Conservation (phyloP, 2,113 vertebrate species). For the Coreoperca whiteheadi region DNA sequence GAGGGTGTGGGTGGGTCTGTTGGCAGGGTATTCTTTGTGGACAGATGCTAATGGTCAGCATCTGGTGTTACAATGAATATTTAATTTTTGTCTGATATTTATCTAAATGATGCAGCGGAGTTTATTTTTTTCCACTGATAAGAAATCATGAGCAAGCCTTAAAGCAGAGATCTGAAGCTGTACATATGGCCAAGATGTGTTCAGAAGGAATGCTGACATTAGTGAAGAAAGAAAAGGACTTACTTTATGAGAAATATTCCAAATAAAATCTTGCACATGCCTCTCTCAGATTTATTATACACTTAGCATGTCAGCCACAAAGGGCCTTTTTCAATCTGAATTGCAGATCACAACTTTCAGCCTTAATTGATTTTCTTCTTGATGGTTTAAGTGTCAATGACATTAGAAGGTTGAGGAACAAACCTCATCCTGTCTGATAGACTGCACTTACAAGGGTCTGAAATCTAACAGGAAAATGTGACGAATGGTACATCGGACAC, state of each 20-base stretch:
- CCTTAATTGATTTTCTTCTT: conserved; percentile 54
- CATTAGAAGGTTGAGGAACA: conserved; percentile 34
- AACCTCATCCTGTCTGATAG: conserved; percentile 21
- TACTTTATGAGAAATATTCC: conserved; percentile 35
- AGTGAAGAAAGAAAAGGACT: conserved; percentile 1
- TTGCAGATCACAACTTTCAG: conserved; percentile 45
- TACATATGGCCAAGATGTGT: neutral
- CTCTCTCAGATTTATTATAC: conserved; percentile 42
- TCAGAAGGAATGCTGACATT: conserved; percentile 12
- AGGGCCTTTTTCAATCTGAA: conserved; percentile 31
- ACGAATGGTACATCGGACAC: conserved; percentile 8
- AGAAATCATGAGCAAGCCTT: conserved; percentile 20
- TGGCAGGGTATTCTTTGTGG: conserved; percentile 33
- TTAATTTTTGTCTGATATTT: conserved; percentile 26
- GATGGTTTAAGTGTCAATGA: conserved; percentile 39
- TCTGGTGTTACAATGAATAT: conserved; percentile 41
- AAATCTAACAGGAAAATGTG: conserved; percentile 29
- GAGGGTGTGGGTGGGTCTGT: conserved; percentile 25
- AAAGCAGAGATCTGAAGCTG: conserved; percentile 20
- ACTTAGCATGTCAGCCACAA: conserved; percentile 21
- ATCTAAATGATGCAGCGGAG: conserved; percentile 16
- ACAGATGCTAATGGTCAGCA: conserved; percentile 39
- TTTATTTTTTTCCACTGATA: neutral
- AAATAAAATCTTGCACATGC: conserved; percentile 25
- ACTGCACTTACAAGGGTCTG: neutral